These are phyloP conservation scores for Nesoenas mayeri DNA, from an alignment of 2,113 vertebrate species.

Conservation along the genomic window DNA sequence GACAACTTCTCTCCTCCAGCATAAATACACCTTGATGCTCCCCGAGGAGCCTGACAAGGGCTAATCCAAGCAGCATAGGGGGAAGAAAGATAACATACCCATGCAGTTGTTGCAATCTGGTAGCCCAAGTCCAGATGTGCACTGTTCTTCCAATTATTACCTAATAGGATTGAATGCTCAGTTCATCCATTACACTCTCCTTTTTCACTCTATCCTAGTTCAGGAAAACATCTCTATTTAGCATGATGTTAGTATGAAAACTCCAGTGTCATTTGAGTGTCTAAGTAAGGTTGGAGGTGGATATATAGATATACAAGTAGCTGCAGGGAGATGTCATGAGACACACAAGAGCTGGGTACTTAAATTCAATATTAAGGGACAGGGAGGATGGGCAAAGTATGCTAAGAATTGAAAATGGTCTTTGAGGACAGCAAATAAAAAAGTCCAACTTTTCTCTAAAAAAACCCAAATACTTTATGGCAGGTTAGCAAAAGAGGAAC, in stretches of 20 bases:
- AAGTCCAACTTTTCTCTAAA: not conserved
- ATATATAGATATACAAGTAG: not conserved
- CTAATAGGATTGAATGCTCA: not conserved
- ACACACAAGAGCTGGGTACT: not conserved
- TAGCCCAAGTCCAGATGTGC: not conserved
- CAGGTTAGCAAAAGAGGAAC: not conserved
- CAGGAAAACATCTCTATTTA: not conserved
- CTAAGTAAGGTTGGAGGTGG: not conserved
- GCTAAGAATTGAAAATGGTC: not conserved
- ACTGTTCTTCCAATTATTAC: not conserved
- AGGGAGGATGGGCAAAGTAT: not conserved
- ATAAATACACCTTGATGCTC: not conserved
- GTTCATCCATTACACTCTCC: not conserved
- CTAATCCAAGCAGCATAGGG: not conserved
- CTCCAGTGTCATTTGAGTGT: not conserved
- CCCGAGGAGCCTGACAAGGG: not conserved
- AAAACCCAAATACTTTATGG: not conserved
- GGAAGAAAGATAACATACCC: not conserved
- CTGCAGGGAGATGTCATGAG: not conserved
- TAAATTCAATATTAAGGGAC: not conserved
- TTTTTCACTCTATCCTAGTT: not conserved
- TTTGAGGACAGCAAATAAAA: not conserved
- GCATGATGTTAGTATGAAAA: not conserved
- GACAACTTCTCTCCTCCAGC: not conserved
- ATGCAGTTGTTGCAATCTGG: not conserved